Evolutionary conservation across 2,888 invertebrate genomes (phyloP).

Genomic region (Sphaerophoria taeniata): DNA sequence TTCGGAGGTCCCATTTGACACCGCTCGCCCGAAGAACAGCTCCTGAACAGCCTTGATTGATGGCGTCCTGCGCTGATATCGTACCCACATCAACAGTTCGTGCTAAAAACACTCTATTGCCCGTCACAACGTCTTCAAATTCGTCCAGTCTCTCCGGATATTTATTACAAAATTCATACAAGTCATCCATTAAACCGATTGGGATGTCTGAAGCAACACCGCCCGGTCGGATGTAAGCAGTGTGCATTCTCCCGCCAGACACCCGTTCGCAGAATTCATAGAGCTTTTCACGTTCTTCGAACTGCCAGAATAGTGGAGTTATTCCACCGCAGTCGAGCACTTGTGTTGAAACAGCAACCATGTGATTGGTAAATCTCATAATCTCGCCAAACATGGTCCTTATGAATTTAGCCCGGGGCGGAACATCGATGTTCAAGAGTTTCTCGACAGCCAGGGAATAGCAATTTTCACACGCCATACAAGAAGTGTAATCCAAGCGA

Average conservation of each 20-base stretch:
- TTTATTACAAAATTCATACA: constrained; percentile 87
- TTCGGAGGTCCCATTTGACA: constrained; percentile 94
- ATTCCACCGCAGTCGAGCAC: constrained; percentile 93
- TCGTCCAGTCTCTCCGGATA: constrained; percentile 91
- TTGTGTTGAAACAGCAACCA: constrained; percentile 89
- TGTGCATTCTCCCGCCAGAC: constrained; percentile 93
- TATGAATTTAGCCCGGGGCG: constrained; percentile 91
- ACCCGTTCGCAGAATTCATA: constrained; percentile 93
- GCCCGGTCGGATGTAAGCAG: constrained; percentile 91
- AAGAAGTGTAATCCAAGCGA: constrained; percentile 93
- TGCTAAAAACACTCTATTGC: constrained; percentile 89
- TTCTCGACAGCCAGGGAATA: constrained; percentile 93
- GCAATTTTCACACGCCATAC: constrained; percentile 91
- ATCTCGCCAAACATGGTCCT: constrained; percentile 90
- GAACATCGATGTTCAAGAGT: constrained; percentile 90
- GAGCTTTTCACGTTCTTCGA: constrained; percentile 94
- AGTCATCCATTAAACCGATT: constrained; percentile 90
- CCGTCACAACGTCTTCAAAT: constrained; percentile 90
- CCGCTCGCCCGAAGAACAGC: constrained; percentile 92
- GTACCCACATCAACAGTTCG: constrained; percentile 90
- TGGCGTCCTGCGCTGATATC: constrained; percentile 89
- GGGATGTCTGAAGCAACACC: constrained; percentile 91
- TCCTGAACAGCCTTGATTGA: constrained; percentile 89
- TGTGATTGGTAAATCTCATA: constrained; percentile 91
- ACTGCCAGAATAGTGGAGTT: constrained; percentile 95